Conservation (phyloP, 2,888 invertebrate species). For the Acleris emargana region DNA sequence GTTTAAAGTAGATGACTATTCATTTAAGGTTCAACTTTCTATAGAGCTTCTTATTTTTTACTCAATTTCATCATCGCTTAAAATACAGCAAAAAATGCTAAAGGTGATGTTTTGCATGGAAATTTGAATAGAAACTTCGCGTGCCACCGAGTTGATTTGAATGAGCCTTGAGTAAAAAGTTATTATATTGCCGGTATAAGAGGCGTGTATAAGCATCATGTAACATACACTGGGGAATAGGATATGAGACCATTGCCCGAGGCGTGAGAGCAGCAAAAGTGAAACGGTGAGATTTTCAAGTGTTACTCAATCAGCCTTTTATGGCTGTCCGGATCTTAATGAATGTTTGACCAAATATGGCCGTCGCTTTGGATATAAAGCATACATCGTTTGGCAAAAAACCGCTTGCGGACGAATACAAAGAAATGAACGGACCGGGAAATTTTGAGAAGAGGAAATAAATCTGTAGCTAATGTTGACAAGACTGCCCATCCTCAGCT, state of each 20-base stretch:
- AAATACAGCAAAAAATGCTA: slow-evolving; percentile 22
- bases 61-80: slow-evolving; percentile 29
- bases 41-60: slow-evolving; percentile 46
- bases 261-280: slow-evolving; percentile 36
- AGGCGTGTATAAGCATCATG: slow-evolving; percentile 27
- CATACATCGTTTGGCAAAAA: slow-evolving; percentile 32
- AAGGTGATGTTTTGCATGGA: slow-evolving; percentile 25
- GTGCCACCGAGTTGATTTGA: slow-evolving; percentile 3
- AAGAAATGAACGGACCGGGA: not conserved
- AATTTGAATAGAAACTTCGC: slow-evolving; percentile 33
- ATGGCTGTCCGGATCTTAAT: slow-evolving; percentile 37
- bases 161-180: slow-evolving; percentile 13
- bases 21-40: slow-evolving; percentile 65
- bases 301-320: slow-evolving; percentile 37
- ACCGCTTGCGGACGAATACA: slow-evolving; percentile 11
- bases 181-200: slow-evolving; percentile 21
- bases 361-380: slow-evolving; percentile 26
- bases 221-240: slow-evolving; percentile 30
- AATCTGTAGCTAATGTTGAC: slow-evolving; percentile 14
- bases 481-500: slow-evolving; percentile 1
- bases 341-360: slow-evolving; percentile 36
- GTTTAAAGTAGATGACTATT: slow-evolving; percentile 56
- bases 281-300: slow-evolving; percentile 35
- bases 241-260: slow-evolving; percentile 28
- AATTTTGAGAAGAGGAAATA: slow-evolving; percentile 9